Evolutionary conservation across 2,113 vertebrate genomes (phyloP).

Genomic region (Microcebus griseorufus): DNA sequence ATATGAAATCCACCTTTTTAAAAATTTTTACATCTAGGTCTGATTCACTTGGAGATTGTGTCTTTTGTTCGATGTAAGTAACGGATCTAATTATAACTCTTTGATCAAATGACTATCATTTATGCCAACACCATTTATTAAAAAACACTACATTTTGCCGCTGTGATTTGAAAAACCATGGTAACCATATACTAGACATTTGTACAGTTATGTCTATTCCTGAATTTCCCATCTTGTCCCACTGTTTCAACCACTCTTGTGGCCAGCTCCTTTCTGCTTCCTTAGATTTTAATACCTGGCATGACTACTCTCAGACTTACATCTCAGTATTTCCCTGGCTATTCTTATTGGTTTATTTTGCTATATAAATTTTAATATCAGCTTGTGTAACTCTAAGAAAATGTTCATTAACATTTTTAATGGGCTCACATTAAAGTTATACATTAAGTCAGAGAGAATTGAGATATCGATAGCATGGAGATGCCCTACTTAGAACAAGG

Average conservation of each 20-base stretch:
- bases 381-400: background rate
- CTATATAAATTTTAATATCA: background rate
- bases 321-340: background rate
- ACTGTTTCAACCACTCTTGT: rapidly evolving
- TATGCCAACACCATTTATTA: background rate
- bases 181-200: background rate
- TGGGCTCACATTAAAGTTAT: background rate
- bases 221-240: no score
- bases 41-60: background rate
- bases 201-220: rapidly evolving
- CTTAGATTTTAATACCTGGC: background rate
- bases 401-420: background rate
- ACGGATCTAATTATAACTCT: background rate
- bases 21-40: background rate
- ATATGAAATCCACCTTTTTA: background rate
- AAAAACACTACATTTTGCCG: background rate
- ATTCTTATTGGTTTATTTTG: background rate
- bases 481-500: background rate
- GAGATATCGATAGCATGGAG: background rate
- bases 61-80: background rate
- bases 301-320: background rate
- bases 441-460: background rate
- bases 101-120: background rate
- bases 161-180: background rate
- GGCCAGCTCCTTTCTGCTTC: rapidly evolving